Base-by-base conservation (phyloP, 2,797 vertebrate genomes). In the Rachycentron canadum region DNA sequence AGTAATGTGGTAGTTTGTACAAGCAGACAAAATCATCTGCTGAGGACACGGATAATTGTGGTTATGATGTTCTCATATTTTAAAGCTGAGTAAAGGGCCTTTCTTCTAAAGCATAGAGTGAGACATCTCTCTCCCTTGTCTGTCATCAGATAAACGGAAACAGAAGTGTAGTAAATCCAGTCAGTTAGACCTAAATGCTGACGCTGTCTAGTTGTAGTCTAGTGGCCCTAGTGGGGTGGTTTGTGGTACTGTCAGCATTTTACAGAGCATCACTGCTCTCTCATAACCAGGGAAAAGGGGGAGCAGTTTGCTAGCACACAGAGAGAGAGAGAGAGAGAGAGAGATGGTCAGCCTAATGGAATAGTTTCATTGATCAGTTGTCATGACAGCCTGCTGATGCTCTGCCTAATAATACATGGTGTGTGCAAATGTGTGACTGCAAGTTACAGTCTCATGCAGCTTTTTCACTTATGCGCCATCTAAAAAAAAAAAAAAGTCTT, bases 281-380 rank as follows among this genome's bases (percentile, higher is more conserved):
- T 89, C 82, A 87, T 87, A 88, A 83, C 67, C 53, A 32, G 62
- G 16, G 79, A 67, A 80, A 74, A 77, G 63, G 79, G 76, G 69
- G 63, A 84, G 76, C 78, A 38, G 78, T 87, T 76, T 71, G 81
- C 69, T 63, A 36, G 36, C 55, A 60, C 49, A 58, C 17, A 60
- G 43, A 53, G 43, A 55, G 25, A 56, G 32, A 65, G 43, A 52
- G 55, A 62, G 55, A 60, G 76, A 74, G 81, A 86, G 73, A 84
- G 73, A 76, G 71, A 63, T 78, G 81, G 87, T 88, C 87, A 81
- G 82, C 88, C 91, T 90, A 92, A 91, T 90, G 86, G 88, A 93
- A 91, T 86, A 87, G 77, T 88, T 92, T 91, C 80, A 92, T 93
- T 93, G 92, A 93, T 93, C 87, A 92, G 92, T 83, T 88, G 88